A percentile compares a stretch with the other conserved stretches of the same genome.
Evolutionary conservation across 1,140 invertebrate species (phyloP).

Genomic region (Drosophila nannoptera): DNA sequence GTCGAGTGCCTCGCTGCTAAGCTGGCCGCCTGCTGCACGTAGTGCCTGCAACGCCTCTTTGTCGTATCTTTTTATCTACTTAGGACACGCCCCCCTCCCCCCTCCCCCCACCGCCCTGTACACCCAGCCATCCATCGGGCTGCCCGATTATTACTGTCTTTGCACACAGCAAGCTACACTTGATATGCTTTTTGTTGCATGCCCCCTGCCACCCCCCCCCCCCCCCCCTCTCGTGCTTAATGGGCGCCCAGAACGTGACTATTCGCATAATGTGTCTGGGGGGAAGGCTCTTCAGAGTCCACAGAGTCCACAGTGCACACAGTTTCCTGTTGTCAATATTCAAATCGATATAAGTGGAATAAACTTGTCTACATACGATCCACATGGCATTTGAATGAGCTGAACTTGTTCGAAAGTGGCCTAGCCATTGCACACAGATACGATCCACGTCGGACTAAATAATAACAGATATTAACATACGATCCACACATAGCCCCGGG

Average conservation of each 20-base stretch:
- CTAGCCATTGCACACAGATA: not conserved
- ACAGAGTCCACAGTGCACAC: conserved; percentile 5
- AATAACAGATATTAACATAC: not conserved
- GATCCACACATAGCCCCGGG: not conserved
- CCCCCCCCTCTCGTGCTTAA: not conserved
- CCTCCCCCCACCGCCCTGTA: conserved; percentile 11
- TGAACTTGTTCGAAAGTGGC: too few relatives aligned
- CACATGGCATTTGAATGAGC: not conserved
- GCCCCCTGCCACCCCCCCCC: not conserved
- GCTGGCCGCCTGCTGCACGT: conserved; percentile 24
- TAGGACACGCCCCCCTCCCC: conserved; percentile 24
- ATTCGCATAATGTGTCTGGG: conserved; percentile 51
- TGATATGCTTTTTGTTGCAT: conserved; percentile 51
- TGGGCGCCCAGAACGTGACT: conserved; percentile 56
- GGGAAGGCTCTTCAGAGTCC: conserved; percentile 45
- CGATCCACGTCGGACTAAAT: conserved; percentile 5
- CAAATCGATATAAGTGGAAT: conserved; percentile 35
- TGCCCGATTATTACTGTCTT: conserved; percentile 46
- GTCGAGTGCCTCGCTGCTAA: conserved; percentile 47
- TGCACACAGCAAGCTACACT: conserved; percentile 54
- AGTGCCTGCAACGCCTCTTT: conserved; percentile 45
- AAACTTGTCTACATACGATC: not conserved
- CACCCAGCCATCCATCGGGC: conserved; percentile 16
- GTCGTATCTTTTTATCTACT: conserved; percentile 63
- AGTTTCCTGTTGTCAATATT: conserved; percentile 27